A percentile compares a stretch with the other conserved stretches of the same genome.
Conservation (phyloP, 2,797 vertebrate species). For the Bufotes viridis region DNA sequence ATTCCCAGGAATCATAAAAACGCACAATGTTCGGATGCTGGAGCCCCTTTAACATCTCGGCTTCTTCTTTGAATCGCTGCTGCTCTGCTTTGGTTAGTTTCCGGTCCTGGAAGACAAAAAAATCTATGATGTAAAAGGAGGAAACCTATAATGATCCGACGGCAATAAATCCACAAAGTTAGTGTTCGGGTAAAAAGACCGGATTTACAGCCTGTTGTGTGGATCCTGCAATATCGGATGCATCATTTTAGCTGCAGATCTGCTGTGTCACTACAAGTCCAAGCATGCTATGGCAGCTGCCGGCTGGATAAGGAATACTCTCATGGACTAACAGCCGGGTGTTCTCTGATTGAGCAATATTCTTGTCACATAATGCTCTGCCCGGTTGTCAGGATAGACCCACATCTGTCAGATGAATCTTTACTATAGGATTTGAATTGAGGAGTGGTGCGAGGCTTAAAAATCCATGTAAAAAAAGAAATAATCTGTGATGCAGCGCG, state of each 20-base stretch:
- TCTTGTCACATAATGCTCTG: background rate
- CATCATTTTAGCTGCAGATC: background rate
- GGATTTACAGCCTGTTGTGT: background rate
- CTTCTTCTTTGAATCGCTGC: constrained; percentile 95
- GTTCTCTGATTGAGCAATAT: background rate
- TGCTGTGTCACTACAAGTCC: background rate
- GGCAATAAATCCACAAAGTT: background rate
- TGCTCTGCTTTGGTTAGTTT: constrained; percentile 94
- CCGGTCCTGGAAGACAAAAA: constrained; percentile 80
- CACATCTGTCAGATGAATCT: background rate
- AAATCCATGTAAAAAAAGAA: background rate
- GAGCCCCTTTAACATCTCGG: constrained; percentile 95
- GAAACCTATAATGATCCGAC: background rate
- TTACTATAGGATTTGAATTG: background rate
- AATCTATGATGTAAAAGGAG: background rate
- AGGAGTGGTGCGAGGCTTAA: background rate
- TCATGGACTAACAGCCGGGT: background rate
- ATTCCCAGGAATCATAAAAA: constrained; percentile 98
- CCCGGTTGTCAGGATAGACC: background rate
- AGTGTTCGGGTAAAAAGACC: background rate
- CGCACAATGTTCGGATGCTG: constrained; percentile 97
- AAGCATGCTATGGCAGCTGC: background rate
- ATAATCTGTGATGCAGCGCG: background rate
- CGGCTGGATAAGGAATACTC: background rate
- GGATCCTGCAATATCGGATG: background rate